These are phyloP conservation scores for Quiscalus mexicanus DNA, from an alignment of 2,113 vertebrate species.

Conservation along the genomic window DNA sequence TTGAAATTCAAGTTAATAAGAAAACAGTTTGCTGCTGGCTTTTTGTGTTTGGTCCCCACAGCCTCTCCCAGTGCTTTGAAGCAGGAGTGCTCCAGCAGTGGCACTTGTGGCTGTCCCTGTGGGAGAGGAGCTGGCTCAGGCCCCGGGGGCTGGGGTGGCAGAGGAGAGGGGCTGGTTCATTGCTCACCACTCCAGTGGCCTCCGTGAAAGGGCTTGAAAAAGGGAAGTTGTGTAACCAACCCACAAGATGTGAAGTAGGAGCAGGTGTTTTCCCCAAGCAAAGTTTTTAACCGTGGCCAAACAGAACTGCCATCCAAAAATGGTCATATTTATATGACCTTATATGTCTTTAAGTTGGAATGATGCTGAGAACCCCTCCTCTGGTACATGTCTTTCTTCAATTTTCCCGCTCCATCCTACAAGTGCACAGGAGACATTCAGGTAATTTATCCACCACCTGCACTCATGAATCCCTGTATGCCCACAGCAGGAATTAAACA, in stretches of 20 bases:
- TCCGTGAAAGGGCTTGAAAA: background rate
- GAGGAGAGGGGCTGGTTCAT: background rate
- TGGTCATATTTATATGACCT: background rate
- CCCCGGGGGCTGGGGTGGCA: background rate
- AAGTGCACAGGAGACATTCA: background rate
- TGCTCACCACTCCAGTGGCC: background rate
- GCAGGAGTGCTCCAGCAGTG: background rate
- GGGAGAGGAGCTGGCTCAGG: background rate
- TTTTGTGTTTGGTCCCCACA: background rate
- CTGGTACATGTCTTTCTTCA: background rate
- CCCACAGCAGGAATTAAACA: background rate
- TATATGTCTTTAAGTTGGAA: background rate
- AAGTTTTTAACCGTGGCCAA: background rate
- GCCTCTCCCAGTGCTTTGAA: background rate
- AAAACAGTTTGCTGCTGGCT: background rate
- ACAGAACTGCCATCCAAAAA: background rate
- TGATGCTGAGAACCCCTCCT: background rate
- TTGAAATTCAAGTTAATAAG: conserved; percentile 33
- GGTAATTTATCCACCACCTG: background rate
- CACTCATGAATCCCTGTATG: background rate
- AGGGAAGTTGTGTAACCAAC: conserved; percentile 20
- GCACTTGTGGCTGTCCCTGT: background rate
- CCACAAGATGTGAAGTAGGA: background rate
- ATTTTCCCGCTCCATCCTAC: background rate
- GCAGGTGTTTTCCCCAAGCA: background rate